A percentile compares a stretch with the other conserved stretches of the same genome.
Evolutionary conservation across 2,888 invertebrate genomes (phyloP).

Genomic region (Dioctria rufipes): DNA sequence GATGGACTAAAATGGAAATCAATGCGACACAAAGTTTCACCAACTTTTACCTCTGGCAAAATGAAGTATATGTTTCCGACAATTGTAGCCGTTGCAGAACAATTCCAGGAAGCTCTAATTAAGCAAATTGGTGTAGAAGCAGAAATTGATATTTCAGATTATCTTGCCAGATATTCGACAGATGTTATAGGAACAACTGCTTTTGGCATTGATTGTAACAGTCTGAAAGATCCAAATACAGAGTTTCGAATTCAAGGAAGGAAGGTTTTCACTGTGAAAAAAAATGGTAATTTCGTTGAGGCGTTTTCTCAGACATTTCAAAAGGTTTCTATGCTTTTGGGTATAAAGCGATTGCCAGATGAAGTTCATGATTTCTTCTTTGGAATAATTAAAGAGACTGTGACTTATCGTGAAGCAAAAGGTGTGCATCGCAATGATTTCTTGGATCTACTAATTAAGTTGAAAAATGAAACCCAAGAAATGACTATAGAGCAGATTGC

Average conservation of each 20-base stretch:
- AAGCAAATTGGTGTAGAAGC: constrained; percentile 31
- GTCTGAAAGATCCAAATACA: constrained; percentile 68
- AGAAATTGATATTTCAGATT: constrained; percentile 70
- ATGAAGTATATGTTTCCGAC: constrained; percentile 68
- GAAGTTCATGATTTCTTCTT: constrained; percentile 65
- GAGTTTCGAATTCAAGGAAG: constrained; percentile 66
- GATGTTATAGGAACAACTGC: constrained; percentile 73
- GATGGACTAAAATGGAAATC: constrained; percentile 69
- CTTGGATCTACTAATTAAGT: constrained; percentile 63
- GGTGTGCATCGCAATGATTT: constrained; percentile 64
- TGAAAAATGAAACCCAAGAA: constrained; percentile 62
- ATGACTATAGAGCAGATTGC: constrained; percentile 62
- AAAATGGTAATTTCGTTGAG: constrained; percentile 1
- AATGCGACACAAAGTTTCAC: constrained; percentile 68
- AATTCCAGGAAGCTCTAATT: not conserved
- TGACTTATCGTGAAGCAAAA: constrained; percentile 63
- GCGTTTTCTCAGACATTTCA: constrained; percentile 44
- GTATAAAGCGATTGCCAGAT: constrained; percentile 56
- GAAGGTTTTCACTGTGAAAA: constrained; percentile 58
- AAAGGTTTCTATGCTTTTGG: constrained; percentile 25
- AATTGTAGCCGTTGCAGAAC: constrained; percentile 62
- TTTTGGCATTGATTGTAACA: constrained; percentile 72
- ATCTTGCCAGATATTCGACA: constrained; percentile 71
- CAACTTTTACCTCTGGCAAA: constrained; percentile 71
- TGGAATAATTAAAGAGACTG: constrained; percentile 67